phyloP scores from a whole-genome alignment of 2,797 vertebrate genomes.

The Neostethus bicornis region DNA sequence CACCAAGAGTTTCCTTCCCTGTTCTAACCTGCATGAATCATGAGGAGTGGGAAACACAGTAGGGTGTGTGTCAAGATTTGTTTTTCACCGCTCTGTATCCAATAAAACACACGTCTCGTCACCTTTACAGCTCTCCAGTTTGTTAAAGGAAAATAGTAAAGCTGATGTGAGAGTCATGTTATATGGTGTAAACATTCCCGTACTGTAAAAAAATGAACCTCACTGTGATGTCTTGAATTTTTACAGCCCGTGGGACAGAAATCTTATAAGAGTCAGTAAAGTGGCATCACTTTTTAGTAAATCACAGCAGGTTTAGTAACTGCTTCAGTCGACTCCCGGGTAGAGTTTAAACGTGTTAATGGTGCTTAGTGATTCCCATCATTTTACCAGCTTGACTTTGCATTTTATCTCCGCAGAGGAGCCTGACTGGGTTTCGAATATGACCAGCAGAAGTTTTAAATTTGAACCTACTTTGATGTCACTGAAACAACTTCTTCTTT shows the following conservation, averaged over 20 bases:
- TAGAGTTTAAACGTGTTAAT: conserved; percentile 59
- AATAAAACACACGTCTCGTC: conserved; percentile 56
- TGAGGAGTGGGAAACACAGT: conserved; percentile 39
- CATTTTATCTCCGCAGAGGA: conserved; percentile 53
- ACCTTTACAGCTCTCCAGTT: conserved; percentile 55
- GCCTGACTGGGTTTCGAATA: conserved; percentile 40
- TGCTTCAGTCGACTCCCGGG: conserved; percentile 48
- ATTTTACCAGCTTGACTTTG: conserved; percentile 67
- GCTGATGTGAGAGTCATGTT: conserved; percentile 25
- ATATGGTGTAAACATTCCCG: conserved; percentile 25
- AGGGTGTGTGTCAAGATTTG: conserved; percentile 38
- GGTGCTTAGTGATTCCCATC: conserved; percentile 55
- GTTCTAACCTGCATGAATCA: conserved; percentile 29
- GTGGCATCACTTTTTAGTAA: conserved; percentile 42
- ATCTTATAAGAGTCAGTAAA: conserved; percentile 22
- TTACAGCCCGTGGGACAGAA: conserved; percentile 31
- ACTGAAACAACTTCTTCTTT: too few relatives aligned
- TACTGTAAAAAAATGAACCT: conserved; percentile 14
- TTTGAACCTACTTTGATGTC: too few relatives aligned
- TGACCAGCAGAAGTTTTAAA: conserved; percentile 54
- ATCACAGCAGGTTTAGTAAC: conserved; percentile 32
- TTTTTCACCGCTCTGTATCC: conserved; percentile 36
- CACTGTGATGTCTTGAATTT: conserved; percentile 6
- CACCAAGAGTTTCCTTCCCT: conserved; percentile 27
- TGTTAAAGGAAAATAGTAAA: conserved; percentile 45